phyloP scores from a whole-genome alignment of 2,113 vertebrate species.

The Esox niger region DNA sequence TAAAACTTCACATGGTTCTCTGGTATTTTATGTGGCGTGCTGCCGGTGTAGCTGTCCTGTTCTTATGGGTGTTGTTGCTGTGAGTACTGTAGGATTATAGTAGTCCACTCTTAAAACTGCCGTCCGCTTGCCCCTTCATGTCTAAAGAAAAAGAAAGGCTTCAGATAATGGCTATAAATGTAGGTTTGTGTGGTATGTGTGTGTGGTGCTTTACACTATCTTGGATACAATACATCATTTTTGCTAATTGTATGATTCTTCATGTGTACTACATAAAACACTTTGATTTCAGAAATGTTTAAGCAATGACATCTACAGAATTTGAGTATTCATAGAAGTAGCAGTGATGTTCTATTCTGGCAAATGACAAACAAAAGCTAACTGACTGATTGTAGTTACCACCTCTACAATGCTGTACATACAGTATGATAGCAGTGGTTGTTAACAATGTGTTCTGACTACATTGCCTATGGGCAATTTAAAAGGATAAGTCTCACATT shows the following conservation, averaged over 20 bases:
- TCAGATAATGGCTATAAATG: neutral
- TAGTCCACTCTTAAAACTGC: constrained; percentile 23
- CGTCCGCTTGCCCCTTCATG: constrained; percentile 18
- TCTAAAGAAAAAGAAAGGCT: constrained; percentile 15
- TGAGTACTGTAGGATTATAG: constrained; percentile 27
- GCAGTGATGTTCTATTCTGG: neutral
- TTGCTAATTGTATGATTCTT: neutral
- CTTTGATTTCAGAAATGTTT: neutral
- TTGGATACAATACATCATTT: neutral
- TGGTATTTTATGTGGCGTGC: constrained; percentile 23
- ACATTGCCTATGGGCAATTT: constrained; percentile 21
- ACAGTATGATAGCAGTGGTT: constrained; percentile 15
- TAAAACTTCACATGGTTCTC: neutral
- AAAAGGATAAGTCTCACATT: constrained; percentile 12
- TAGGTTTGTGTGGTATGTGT: too few relatives aligned
- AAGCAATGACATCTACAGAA: neutral
- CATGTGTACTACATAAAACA: neutral
- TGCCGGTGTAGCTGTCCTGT: constrained; percentile 15
- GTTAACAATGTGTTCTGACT: constrained; percentile 4
- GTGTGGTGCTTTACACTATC: neutral
- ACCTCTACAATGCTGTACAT: neutral
- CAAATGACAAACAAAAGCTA: constrained; percentile 14
- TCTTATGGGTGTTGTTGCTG: constrained; percentile 15
- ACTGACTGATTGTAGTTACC: neutral
- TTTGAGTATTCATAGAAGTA: neutral